Base-by-base conservation (phyloP, 2,113 vertebrate species). In the Phylloscopus trochilus region DNA sequence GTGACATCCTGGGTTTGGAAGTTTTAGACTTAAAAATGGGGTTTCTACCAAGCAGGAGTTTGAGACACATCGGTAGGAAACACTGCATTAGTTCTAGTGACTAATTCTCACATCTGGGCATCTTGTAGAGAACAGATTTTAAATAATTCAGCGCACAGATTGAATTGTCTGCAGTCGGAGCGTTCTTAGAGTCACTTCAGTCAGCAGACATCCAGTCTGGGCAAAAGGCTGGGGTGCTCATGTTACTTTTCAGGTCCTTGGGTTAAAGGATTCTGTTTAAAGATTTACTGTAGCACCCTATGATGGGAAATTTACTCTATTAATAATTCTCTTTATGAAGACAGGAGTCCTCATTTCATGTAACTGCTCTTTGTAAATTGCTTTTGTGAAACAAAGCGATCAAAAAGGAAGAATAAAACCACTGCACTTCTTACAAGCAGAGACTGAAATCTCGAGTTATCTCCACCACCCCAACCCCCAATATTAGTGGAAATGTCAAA, bases 191-290 rank as follows among this genome's bases (percentile, higher is more conserved):
- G 94, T 93, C 83, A 17, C 95, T 90, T 83, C 24, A 89, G 89
- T 94, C 96, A 97, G 97, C 96, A 97, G 96, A 93, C 95, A 96
- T 86, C 69, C 92, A 93, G 97, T 83, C 97, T 97, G 90, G 93
- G 94, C 90, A 89, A 78, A 87, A 92, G 92, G 87, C 90, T 83
- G 33, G 66, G 67, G 41, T 86, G 70, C 92, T 92, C 58, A 15
- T 51, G 78, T 95, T 97, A 95, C 87, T 93, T 93, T 95, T 93
- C 91, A 85, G 91, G 90, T 91, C 88, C 73, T 95, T 84, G 94
- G 89, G 92, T 95, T 91, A 89, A 94, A 93, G 89, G 74, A 66
- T 84, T 41, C 66, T 80, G 63, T 72, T 86, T 83, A 87, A 94
- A 97, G 92, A 89, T 88, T 84, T 87, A 80, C 81, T 88, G 66